Evolutionary conservation across 2,888 invertebrate genomes (phyloP), one percentile per base, ranked within the genome.

Genomic region (Elegia similella): DNA sequence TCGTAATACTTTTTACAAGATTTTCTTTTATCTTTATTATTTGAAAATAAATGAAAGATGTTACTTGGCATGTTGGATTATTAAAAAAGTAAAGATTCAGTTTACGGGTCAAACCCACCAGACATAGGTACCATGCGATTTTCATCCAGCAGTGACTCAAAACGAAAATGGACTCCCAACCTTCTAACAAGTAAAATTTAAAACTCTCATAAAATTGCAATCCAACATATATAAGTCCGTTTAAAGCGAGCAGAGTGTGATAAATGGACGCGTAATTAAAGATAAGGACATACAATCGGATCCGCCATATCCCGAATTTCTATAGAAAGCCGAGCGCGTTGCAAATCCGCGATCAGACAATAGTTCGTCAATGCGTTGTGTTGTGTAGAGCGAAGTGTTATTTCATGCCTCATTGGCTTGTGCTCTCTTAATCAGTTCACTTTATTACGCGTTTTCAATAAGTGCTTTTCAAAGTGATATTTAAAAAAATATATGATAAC

Each of bases 351-450:
- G 42, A 43, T 30, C 72, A 79, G 81, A 86, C 84, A 86, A 84
- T 84, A 81, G 77, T 79, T 80, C 78, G 76, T 82, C 78, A 80
- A 73, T 74, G 70, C 68, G 70, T 75, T 76, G 69, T 70, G 70
- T 75, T 76, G 69, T 70, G 66, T 68, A 69, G 69, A 54, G 66
- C 70, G 68, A 74, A 69, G 70, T 69, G 65, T 73, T 63, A 72
- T 76, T 78, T 76, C 43, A 43, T 32, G 54, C 43, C 16, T 53
- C 23, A 53, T 53, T 53, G 53, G 53, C 29, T 29, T 29, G 29
- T 29, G 2, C 30, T 54, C 44, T 42, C n/a, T 12, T 38, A 38
- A 38, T 38, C n/a, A 38, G 12, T 12, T 12, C 10, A 38, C 12
- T 38, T 12, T 12, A 38, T 38, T 8, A 10, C 12, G 38, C 38